Percentiles rank a stretch among this genome's conserved stretches.
These are phyloP conservation scores for Ceratosolen solmsi DNA, from an alignment of 1,140 invertebrate genomes.

Conservation along the genomic window DNA sequence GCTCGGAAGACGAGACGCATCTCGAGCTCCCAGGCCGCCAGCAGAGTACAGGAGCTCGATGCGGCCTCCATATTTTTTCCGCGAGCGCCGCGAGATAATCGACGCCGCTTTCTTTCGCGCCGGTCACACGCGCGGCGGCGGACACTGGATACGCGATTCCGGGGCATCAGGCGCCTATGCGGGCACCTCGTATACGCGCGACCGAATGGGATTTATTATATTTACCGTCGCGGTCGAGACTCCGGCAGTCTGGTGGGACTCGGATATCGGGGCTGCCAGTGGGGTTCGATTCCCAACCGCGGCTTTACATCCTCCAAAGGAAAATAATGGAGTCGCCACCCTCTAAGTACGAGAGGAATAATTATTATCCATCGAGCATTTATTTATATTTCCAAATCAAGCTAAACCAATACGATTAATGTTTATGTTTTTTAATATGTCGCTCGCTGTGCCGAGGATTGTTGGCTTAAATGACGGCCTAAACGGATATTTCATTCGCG, in stretches of 20 bases:
- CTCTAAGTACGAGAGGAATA: too few relatives aligned
- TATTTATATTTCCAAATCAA: too few relatives aligned
- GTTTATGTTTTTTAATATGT: too few relatives aligned
- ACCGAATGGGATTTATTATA: neutral
- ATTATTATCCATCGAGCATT: too few relatives aligned
- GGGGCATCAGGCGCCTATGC: slow-evolving; percentile 59
- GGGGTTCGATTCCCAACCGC: too few relatives aligned
- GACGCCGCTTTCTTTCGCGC: slow-evolving; percentile 1
- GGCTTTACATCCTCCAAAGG: too few relatives aligned
- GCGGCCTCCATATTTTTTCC: neutral
- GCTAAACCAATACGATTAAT: too few relatives aligned
- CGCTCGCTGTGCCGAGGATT: too few relatives aligned
- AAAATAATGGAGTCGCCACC: too few relatives aligned
- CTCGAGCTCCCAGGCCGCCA: slow-evolving; percentile 69
- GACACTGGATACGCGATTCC: slow-evolving; percentile 60
- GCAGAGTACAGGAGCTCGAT: slow-evolving; percentile 58
- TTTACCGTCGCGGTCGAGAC: neutral
- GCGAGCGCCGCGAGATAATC: slow-evolving; percentile 4
- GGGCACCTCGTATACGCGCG: neutral
- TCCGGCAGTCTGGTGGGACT: neutral
- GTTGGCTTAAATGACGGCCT: too few relatives aligned
- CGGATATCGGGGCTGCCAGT: too few relatives aligned
- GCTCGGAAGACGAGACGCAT: slow-evolving; percentile 67
- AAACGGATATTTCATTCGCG: too few relatives aligned
- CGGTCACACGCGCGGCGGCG: slow-evolving; percentile 54